phyloP scores from a whole-genome alignment of 2,797 vertebrate species.

The Chiroxiphia lanceolata region DNA sequence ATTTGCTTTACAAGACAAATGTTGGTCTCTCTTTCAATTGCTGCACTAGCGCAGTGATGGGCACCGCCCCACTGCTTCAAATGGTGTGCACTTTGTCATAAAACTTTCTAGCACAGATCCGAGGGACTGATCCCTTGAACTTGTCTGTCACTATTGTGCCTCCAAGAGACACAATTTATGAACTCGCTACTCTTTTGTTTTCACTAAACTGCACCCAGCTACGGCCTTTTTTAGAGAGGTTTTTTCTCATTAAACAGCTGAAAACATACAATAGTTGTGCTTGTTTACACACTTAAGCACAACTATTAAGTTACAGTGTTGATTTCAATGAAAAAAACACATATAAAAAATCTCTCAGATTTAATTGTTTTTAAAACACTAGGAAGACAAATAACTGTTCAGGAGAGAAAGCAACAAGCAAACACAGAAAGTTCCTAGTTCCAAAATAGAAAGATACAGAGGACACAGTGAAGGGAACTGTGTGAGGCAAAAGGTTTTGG shows the following conservation, averaged over 20 bases:
- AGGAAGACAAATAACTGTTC: constrained; percentile 6
- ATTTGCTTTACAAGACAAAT: neutral
- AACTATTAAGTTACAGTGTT: neutral
- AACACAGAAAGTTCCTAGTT: neutral
- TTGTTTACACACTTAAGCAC: neutral
- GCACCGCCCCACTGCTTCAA: neutral
- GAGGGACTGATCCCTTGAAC: neutral
- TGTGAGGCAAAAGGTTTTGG: neutral
- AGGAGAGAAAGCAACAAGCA: neutral
- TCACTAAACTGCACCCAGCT: neutral
- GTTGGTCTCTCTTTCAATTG: neutral
- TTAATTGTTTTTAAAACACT: neutral
- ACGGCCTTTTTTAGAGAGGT: neutral
- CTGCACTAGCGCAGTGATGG: neutral
- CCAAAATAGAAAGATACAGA: neutral
- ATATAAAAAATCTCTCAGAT: neutral
- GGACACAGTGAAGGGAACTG: neutral
- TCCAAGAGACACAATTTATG: neutral
- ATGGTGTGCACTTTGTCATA: neutral
- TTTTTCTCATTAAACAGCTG: neutral
- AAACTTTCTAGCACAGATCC: neutral
- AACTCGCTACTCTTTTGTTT: neutral
- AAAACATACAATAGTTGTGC: neutral
- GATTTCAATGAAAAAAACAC: neutral
- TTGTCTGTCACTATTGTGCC: neutral